phyloP scores from a whole-genome alignment of 2,888 invertebrate genomes.

The Cryptosula pallasiana region DNA sequence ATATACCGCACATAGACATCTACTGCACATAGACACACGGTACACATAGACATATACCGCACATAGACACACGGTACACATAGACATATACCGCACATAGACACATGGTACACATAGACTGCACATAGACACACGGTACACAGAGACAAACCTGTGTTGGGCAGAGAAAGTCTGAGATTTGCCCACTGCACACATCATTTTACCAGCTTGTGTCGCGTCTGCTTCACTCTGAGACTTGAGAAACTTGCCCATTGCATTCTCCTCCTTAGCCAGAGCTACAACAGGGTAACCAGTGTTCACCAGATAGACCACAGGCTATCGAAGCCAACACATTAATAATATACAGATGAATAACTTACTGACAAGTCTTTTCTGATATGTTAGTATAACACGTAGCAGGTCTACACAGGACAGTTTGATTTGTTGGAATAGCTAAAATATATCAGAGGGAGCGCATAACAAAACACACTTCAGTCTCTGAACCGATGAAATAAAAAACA shows the following conservation, averaged over 20 bases:
- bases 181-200: conserved; percentile 76
- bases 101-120: neutral
- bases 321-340: no score
- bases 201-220: conserved; percentile 76
- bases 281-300: no score
- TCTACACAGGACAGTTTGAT: conserved; percentile 84
- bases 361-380: conserved; percentile 87
- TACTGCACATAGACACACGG: neutral
- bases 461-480: no score
- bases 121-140: neutral
- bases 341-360: conserved; percentile 55
- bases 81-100: no score
- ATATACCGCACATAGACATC: neutral
- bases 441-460: no score
- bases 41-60: neutral
- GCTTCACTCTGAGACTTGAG: conserved; percentile 86
- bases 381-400: conserved; percentile 80
- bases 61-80: neutral
- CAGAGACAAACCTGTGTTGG: conserved; percentile 65
- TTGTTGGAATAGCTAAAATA: conserved; percentile 55
- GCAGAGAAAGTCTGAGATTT: conserved; percentile 83
- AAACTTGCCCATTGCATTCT: conserved; percentile 88
- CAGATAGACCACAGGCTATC: no score
- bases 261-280: conserved; percentile 85
- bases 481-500: no score